These are phyloP conservation scores for Propithecus coquereli DNA, from an alignment of 2,113 vertebrate genomes.

Conservation along the genomic window DNA sequence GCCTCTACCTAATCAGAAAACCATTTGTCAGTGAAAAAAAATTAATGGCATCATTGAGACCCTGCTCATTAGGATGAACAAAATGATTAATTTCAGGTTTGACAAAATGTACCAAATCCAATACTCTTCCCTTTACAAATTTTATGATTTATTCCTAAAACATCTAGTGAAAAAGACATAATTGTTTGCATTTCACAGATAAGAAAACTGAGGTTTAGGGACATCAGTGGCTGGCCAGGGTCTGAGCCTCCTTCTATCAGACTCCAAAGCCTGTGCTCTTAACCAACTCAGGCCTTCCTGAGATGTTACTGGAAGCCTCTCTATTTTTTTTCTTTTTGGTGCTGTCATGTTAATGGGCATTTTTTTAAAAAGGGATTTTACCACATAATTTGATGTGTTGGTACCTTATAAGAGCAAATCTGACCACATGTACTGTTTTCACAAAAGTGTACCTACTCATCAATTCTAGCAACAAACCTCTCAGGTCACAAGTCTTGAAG, in stretches of 20 bases:
- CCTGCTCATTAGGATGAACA: background rate
- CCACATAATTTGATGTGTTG: background rate
- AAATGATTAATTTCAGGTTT: background rate
- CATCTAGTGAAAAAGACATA: background rate
- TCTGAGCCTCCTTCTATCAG: background rate
- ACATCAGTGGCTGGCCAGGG: no score
- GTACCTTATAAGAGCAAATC: background rate
- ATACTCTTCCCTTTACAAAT: background rate
- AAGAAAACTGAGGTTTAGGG: background rate
- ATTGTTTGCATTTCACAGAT: background rate
- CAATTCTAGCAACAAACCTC: background rate
- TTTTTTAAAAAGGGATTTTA: background rate
- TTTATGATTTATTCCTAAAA: background rate
- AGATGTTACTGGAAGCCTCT: background rate
- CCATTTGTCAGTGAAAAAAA: background rate
- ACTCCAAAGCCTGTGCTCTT: background rate
- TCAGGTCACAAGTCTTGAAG: background rate
- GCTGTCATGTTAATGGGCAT: background rate
- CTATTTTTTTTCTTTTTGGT: background rate
- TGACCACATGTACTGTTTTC: background rate
- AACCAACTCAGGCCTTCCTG: no score
- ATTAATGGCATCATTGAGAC: background rate
- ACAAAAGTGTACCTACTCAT: background rate
- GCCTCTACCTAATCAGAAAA: background rate
- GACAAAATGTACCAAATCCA: background rate